Conservation (phyloP, 2,797 vertebrate genomes). For the Acanthopagrus latus region DNA sequence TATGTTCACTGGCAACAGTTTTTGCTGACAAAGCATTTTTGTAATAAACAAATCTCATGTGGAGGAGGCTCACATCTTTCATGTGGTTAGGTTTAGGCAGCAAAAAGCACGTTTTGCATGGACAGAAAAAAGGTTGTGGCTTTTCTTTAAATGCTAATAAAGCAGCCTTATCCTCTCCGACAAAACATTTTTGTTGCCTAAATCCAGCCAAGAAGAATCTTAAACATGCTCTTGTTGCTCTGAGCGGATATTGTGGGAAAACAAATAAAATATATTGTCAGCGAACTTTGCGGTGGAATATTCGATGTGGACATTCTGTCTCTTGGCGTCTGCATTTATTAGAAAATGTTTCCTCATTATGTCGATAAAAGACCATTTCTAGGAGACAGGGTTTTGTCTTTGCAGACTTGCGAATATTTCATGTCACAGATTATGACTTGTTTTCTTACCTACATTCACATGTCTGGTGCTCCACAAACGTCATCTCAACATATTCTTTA, state of each 20-base stretch:
- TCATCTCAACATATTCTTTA: conserved; percentile 91
- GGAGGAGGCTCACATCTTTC: background rate
- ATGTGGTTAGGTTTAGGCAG: background rate
- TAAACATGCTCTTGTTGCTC: background rate
- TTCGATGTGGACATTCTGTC: background rate
- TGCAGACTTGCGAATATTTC: conserved; percentile 37
- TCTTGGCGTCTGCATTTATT: background rate
- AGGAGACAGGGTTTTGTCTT: conserved; percentile 9
- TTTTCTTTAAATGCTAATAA: background rate
- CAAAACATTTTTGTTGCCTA: background rate
- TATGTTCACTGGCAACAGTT: background rate
- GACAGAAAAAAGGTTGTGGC: background rate
- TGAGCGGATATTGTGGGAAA: background rate
- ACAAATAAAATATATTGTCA: background rate
- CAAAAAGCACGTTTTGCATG: background rate
- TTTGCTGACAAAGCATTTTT: background rate
- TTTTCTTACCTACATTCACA: conserved; percentile 96
- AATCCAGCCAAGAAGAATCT: background rate
- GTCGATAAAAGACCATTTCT: background rate
- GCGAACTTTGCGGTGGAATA: background rate
- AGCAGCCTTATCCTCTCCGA: background rate
- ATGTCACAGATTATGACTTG: conserved; percentile 49
- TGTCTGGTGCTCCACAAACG: conserved; percentile 92
- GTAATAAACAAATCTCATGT: background rate
- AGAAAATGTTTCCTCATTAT: background rate